These are phyloP conservation scores for Lysiphlebus fabarum DNA, from an alignment of 1,140 invertebrate genomes.

Conservation along the genomic window DNA sequence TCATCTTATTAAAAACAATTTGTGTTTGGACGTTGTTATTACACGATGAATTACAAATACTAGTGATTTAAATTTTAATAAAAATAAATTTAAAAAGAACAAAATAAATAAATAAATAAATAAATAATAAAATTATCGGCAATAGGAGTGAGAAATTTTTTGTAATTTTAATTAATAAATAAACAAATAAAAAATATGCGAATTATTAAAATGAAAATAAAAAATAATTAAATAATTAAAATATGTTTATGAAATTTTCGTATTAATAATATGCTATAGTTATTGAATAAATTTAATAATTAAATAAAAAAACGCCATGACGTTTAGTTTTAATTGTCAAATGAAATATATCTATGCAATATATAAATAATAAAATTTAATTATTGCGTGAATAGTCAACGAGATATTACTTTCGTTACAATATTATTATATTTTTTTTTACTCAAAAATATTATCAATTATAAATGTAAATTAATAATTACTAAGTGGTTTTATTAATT, in stretches of 20 bases:
- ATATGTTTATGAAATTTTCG: background rate
- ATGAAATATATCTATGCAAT: slow-evolving; percentile 17
- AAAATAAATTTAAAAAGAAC: background rate
- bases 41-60: too few species aligned
- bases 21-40: too few species aligned
- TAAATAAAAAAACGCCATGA: slow-evolving; percentile 23
- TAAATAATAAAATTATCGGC: slow-evolving; percentile 2
- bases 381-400: background rate
- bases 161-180: background rate
- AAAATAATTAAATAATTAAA: too few species aligned
- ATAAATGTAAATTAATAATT: too few species aligned
- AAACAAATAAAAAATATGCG: background rate
- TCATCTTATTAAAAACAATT: too few species aligned
- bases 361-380: background rate
- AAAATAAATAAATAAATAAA: slow-evolving; percentile 3
- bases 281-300: slow-evolving; percentile 18
- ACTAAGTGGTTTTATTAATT: background rate
- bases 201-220: slow-evolving; percentile 30
- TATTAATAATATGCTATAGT: background rate
- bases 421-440: background rate
- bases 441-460: background rate
- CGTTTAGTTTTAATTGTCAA: slow-evolving; percentile 11
- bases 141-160: slow-evolving; percentile 18
- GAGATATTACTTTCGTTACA: background rate
- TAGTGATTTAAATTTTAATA: slow-evolving; percentile 1